Conservation (phyloP, 2,113 vertebrate genomes). For the Tor tambroides region DNA sequence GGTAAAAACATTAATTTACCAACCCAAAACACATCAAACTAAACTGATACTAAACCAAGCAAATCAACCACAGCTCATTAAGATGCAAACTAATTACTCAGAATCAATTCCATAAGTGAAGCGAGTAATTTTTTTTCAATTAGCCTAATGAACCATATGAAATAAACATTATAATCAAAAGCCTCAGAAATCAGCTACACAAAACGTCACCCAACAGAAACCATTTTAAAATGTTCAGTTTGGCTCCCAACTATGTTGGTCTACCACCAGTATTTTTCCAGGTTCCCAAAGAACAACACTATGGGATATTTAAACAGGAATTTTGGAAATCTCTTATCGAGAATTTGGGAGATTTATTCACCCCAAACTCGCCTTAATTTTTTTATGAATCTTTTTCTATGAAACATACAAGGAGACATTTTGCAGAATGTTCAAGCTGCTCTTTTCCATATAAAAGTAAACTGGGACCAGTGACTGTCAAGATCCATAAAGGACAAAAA, state of each 20-base stretch:
- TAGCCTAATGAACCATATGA: conserved; percentile 33
- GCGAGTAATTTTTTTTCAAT: conserved; percentile 34
- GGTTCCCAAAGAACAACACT: neutral
- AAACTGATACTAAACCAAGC: neutral
- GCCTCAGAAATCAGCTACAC: neutral
- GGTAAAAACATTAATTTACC: neutral
- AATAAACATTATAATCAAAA: conserved; percentile 29
- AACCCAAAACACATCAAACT: neutral
- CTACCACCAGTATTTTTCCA: neutral
- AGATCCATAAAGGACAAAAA: neutral
- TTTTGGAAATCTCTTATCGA: neutral
- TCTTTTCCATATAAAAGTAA: neutral
- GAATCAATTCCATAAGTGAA: conserved; percentile 31
- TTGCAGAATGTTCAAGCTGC: neutral
- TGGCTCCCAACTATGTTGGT: neutral
- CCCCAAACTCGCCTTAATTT: too few relatives aligned
- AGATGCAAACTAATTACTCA: conserved; percentile 34
- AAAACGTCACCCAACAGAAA: neutral
- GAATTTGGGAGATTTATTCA: neutral
- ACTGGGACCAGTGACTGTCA: neutral
- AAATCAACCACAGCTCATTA: conserved; percentile 10
- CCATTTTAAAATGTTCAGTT: neutral
- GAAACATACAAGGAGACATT: neutral
- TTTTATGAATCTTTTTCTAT: neutral
- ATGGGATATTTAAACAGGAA: neutral